Evolutionary conservation across 2,113 vertebrate species (phyloP).

Genomic region (Henicopernis longicauda): DNA sequence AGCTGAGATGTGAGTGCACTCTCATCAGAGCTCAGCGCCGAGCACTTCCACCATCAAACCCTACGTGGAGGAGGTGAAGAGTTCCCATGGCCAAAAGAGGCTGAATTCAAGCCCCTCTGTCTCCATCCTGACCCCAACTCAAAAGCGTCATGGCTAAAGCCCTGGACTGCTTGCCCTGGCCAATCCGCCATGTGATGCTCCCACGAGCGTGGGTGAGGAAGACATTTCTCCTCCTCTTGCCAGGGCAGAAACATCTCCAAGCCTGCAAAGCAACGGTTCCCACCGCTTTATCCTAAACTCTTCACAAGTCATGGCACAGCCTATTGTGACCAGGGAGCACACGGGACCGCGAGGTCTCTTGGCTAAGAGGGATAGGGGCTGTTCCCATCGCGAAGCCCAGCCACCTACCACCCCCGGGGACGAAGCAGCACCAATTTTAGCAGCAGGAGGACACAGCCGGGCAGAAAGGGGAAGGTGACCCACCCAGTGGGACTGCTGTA

Average conservation of each 20-base stretch:
- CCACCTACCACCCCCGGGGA: neutral
- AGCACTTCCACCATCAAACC: neutral
- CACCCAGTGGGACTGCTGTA: neutral
- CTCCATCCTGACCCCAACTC: neutral
- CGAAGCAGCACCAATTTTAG: neutral
- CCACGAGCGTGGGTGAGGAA: neutral
- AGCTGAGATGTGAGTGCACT: neutral
- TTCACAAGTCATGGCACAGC: neutral
- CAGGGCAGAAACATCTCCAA: neutral
- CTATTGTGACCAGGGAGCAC: neutral
- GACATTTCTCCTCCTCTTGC: neutral
- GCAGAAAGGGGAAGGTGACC: neutral
- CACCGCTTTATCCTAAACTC: neutral
- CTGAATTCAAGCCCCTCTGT: neutral
- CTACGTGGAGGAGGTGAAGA: neutral
- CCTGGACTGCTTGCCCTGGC: neutral
- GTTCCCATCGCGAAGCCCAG: neutral
- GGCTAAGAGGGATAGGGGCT: neutral
- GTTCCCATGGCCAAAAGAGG: neutral
- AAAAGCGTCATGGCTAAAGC: neutral
- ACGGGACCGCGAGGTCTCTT: rapidly evolving
- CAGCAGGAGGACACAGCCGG: neutral
- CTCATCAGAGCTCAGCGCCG: neutral
- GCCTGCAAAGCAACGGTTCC: neutral
- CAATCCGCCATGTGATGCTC: neutral